Evolutionary conservation across 2,888 invertebrate species (phyloP).

Genomic region (Nomada goodeniana): DNA sequence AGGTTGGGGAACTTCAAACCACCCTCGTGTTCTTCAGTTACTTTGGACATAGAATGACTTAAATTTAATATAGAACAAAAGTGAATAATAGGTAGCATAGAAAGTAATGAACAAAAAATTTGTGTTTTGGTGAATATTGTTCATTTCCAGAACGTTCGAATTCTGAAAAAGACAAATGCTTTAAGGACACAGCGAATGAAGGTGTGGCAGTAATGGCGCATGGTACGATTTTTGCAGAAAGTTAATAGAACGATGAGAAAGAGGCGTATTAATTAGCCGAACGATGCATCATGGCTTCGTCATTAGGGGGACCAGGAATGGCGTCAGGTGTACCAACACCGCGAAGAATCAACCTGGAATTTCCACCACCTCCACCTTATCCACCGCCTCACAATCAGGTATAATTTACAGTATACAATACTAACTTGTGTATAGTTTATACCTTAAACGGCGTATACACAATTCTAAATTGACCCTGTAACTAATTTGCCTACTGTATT

Average conservation of each 20-base stretch:
- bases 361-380: slow-evolving; percentile 91
- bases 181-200: neutral
- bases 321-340: slow-evolving; percentile 76
- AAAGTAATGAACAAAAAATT: too few relatives aligned
- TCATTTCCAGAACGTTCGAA: neutral
- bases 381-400: slow-evolving; percentile 86
- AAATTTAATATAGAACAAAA: too few relatives aligned
- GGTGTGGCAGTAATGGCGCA: neutral
- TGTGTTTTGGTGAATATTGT: too few relatives aligned
- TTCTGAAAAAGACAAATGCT: neutral
- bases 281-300: slow-evolving; percentile 77
- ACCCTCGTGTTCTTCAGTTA: too few relatives aligned
- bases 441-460: neutral
- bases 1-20: too few relatives aligned
- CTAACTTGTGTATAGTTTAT: neutral
- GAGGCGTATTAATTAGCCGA: slow-evolving; percentile 45
- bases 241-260: slow-evolving; percentile 48
- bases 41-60: too few relatives aligned
- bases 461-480: neutral
- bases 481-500: too few relatives aligned
- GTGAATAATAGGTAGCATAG: too few relatives aligned
- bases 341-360: slow-evolving; percentile 86
- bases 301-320: slow-evolving; percentile 77
- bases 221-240: slow-evolving; percentile 24
- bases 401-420: slow-evolving; percentile 14